Evolutionary conservation across 2,797 vertebrate genomes (phyloP), one percentile per base, ranked within the genome.

Genomic region (Myotis vivesi): DNA sequence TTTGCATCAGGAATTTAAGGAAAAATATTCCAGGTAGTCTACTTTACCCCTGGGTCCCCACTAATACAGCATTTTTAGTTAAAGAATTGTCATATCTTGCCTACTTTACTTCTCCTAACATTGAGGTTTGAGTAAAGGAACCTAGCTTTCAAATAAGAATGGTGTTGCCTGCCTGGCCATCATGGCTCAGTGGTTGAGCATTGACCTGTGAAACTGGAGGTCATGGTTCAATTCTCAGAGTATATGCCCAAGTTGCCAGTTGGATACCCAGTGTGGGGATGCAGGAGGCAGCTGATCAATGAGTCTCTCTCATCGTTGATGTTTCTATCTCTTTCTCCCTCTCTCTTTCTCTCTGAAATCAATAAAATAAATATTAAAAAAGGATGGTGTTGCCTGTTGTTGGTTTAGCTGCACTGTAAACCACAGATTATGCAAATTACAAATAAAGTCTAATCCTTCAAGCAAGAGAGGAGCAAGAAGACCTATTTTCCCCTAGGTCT

Each of bases 401-500:
- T 92, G 38, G 3, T 69, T 92, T 55, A 77, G 30, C 25, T 33
- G 17, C 23, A n/a, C 66, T 71, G 23, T 46, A 76, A 93, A 86
- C 6, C 51, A 79, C 8, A 73, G 72, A 86, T 77, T 59, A 71
- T 92, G 38, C 36, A 94, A 69, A 86, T 93, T 84, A 41, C 28
- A 83, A 90, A 75, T 49, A 75, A 82, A 38, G 73, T 82, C 28
- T 16, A 79, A 36, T 88, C 33, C 64, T 92, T 92, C 55, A 86
- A 75, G 22, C 53, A 59, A 38, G 28, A 79, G 33, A 28, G 20
- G 16, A 82, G 5, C 5, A 76, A 93, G 64, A 87, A n/a, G 30
- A 16, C 28, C 28, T 77, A 20, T 82, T 86, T 93, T 82, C 55
- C 33, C 69, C 2, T 59, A 22, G 57, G 8, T 33, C 22, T 92